A percentile compares a stretch with the other conserved stretches of the same genome.
phyloP scores from a whole-genome alignment of 2,797 vertebrate genomes.

The Anas acuta region DNA sequence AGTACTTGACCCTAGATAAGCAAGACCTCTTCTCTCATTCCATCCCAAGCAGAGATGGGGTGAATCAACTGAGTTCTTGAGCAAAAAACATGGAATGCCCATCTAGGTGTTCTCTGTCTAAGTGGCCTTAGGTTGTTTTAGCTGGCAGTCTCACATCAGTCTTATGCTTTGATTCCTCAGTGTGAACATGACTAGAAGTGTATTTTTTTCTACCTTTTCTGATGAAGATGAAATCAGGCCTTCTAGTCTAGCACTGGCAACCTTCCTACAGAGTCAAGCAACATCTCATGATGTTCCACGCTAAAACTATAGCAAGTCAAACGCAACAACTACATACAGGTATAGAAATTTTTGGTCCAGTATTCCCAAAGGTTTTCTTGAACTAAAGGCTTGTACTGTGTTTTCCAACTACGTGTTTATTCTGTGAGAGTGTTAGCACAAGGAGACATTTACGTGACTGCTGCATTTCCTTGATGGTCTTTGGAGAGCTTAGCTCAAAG shows the following conservation, averaged over 20 bases:
- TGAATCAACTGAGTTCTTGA: background rate
- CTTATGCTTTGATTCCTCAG: background rate
- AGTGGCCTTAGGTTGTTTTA: background rate
- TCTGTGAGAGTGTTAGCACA: background rate
- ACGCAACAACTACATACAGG: background rate
- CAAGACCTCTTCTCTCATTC: background rate
- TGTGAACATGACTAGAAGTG: background rate
- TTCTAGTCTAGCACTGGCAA: background rate
- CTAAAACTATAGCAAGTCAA: background rate
- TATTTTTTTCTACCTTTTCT: background rate
- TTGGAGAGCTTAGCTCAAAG: background rate
- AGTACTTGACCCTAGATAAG: background rate
- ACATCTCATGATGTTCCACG: background rate
- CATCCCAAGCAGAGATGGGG: background rate
- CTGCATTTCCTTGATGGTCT: background rate
- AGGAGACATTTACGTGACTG: background rate
- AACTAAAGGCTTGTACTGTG: background rate
- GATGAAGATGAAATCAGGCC: background rate
- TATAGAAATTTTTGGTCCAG: background rate
- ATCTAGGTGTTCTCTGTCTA: accelerated
- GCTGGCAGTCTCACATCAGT: background rate
- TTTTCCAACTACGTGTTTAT: accelerated
- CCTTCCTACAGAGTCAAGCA: background rate
- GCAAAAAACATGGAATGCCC: background rate
- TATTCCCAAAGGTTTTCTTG: background rate